Conservation (phyloP, 2,113 vertebrate species). For the Dicerorhinus sumatrensis region DNA sequence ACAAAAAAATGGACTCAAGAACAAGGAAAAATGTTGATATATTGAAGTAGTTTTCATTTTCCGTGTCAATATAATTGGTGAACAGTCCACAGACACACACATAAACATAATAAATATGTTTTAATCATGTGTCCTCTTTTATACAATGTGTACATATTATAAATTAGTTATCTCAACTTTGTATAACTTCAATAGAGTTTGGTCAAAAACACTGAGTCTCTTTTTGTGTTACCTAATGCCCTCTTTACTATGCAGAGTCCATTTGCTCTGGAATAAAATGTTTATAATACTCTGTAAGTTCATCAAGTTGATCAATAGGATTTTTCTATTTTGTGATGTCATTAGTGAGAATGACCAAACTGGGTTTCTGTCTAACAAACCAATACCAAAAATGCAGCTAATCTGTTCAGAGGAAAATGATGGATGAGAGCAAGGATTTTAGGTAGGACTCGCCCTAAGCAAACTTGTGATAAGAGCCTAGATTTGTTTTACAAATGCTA, state of each 20-base stretch:
- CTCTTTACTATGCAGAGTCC: neutral
- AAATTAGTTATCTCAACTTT: slow-evolving; percentile 2
- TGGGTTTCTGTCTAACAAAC: neutral
- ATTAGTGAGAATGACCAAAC: neutral
- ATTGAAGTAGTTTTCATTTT: neutral
- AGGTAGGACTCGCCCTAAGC: neutral
- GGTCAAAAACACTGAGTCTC: neutral
- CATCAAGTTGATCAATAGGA: neutral
- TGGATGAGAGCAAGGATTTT: neutral
- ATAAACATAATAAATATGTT: neutral
- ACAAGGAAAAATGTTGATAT: slow-evolving; percentile 23
- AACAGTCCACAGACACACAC: neutral
- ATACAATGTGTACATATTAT: neutral
- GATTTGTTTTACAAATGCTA: neutral
- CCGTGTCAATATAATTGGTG: neutral
- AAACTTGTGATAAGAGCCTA: neutral
- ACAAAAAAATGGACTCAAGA: neutral
- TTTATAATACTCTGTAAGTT: neutral
- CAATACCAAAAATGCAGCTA: neutral
- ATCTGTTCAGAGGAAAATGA: neutral
- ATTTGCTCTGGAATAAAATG: neutral
- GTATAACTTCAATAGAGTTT: neutral
- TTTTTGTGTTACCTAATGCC: neutral
- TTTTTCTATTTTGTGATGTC: neutral
- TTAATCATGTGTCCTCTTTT: neutral